Evolutionary conservation across 1,140 invertebrate genomes (phyloP).

Genomic region (Agrypnia vestita): DNA sequence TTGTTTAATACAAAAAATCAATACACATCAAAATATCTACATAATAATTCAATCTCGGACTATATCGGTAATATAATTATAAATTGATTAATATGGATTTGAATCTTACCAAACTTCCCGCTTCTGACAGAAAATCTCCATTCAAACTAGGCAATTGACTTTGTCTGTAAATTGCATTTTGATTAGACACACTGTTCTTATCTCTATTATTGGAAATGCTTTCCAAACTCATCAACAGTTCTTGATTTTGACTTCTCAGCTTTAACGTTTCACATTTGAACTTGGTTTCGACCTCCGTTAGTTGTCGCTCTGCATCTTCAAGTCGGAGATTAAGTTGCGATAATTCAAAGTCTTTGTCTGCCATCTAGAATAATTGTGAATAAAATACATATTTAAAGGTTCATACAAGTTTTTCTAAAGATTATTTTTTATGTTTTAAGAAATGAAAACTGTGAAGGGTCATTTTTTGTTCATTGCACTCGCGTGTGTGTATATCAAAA

Average conservation of each 20-base stretch:
- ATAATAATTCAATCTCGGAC: too few species aligned
- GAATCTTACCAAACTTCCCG: slow-evolving; percentile 68
- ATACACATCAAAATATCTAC: too few species aligned
- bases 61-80: too few species aligned
- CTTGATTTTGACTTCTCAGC: slow-evolving; percentile 72
- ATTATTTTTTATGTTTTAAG: too few species aligned
- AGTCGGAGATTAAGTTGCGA: slow-evolving; percentile 78
- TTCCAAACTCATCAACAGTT: slow-evolving; percentile 70
- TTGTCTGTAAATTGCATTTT: slow-evolving; percentile 62
- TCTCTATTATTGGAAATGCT: slow-evolving; percentile 66
- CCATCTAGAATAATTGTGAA: slow-evolving; percentile 73
- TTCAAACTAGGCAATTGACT: slow-evolving; percentile 69
- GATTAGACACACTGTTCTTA: slow-evolving; percentile 58
- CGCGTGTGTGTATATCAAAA: too few species aligned
- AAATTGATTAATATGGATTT: too few species aligned
- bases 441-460: too few species aligned
- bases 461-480: too few species aligned
- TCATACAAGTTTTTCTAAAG: too few species aligned
- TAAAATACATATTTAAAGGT: background rate
- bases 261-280: slow-evolving; percentile 72
- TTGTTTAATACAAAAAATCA: too few species aligned
- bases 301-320: slow-evolving; percentile 78
- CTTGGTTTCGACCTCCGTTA: slow-evolving; percentile 76
- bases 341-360: slow-evolving; percentile 84
- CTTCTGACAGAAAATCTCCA: slow-evolving; percentile 71